These are phyloP conservation scores for Takifugu bimaculatus DNA, from an alignment of 2,113 vertebrate species.

Conservation along the genomic window DNA sequence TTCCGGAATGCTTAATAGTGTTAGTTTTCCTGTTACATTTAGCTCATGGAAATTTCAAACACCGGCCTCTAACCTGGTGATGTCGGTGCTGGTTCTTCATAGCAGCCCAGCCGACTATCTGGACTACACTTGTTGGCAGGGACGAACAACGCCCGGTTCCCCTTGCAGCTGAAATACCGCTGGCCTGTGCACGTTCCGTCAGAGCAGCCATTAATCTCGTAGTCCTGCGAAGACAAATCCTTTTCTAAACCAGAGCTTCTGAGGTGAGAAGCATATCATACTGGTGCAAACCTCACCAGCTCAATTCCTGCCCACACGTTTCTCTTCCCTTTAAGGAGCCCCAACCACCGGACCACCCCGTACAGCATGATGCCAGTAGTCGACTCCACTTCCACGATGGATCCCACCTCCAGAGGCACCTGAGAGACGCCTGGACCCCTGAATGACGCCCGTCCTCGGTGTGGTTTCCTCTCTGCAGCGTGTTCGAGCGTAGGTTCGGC, in stretches of 20 bases:
- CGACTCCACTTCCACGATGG: slow-evolving; percentile 70
- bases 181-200: slow-evolving; percentile 60
- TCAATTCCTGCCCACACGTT: slow-evolving; percentile 71
- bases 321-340: slow-evolving; percentile 54
- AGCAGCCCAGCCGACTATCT: slow-evolving; percentile 65
- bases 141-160: slow-evolving; percentile 68
- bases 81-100: slow-evolving; percentile 3
- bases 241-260: background rate
- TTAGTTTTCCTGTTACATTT: too few relatives aligned
- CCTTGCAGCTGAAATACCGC: slow-evolving; percentile 70
- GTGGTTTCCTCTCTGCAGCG: background rate
- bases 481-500: slow-evolving; percentile 30
- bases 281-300: slow-evolving; percentile 54
- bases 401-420: slow-evolving; percentile 66
- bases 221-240: slow-evolving; percentile 58
- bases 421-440: background rate
- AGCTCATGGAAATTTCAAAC: too few relatives aligned
- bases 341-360: slow-evolving; percentile 75
- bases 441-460: background rate
- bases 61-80: slow-evolving; percentile 48
- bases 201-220: slow-evolving; percentile 58
- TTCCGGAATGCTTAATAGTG: background rate
- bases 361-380: slow-evolving; percentile 59
- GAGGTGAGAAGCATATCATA: background rate
- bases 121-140: slow-evolving; percentile 67